A percentile compares a stretch with the other conserved stretches of the same genome.
Conservation (phyloP, 2,797 vertebrate genomes). For the Cheirogaleus major region DNA sequence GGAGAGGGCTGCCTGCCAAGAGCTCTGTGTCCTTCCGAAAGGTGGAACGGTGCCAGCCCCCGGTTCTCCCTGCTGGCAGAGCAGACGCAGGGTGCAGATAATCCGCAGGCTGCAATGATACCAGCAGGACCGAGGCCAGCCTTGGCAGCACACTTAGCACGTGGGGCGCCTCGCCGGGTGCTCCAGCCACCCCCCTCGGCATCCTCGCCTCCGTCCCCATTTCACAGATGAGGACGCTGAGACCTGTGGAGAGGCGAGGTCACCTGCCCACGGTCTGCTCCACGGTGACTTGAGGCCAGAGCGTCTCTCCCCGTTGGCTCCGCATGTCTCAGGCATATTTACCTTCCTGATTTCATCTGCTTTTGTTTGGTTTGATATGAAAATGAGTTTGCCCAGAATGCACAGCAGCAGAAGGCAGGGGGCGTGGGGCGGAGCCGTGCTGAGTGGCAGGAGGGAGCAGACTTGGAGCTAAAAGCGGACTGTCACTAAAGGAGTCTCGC, state of each 20-base stretch:
- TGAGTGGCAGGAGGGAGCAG: background rate
- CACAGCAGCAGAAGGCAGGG: background rate
- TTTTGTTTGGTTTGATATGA: conserved; percentile 57
- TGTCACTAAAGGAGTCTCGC: background rate
- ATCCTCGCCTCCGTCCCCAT: background rate
- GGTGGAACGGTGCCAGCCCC: background rate
- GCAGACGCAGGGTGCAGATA: rapidly evolving
- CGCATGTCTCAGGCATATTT: background rate
- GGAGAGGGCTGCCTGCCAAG: background rate
- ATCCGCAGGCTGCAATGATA: background rate
- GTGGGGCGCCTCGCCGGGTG: rapidly evolving
- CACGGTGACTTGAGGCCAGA: background rate
- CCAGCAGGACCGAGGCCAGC: background rate
- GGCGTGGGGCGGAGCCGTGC: rapidly evolving
- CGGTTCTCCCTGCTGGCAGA: background rate
- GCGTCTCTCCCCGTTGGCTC: background rate
- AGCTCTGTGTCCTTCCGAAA: background rate
- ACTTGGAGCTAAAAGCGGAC: background rate
- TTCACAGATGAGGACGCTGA: background rate
- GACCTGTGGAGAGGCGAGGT: rapidly evolving
- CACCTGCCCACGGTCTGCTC: background rate
- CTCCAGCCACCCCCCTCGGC: rapidly evolving
- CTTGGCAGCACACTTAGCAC: rapidly evolving
- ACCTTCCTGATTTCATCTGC: conserved; percentile 12
- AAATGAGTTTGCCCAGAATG: conserved; percentile 15